Evolutionary conservation across 2,888 invertebrate species (phyloP).

Genomic region (Julus scandinavius): DNA sequence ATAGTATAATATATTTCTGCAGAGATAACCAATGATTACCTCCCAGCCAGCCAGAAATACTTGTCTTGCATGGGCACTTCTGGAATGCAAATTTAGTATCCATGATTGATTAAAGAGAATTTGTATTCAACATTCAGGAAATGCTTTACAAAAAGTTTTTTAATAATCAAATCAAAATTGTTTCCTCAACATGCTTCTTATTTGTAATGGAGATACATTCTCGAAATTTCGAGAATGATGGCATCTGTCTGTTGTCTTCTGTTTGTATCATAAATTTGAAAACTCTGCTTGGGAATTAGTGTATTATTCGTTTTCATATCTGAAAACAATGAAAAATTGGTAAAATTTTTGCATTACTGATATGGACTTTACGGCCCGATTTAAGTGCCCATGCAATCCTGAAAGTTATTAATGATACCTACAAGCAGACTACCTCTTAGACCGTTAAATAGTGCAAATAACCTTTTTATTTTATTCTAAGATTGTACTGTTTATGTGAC

Average conservation of each 20-base stretch:
- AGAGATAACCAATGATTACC: conserved; percentile 20
- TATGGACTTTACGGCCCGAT: no score
- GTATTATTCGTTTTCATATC: not conserved
- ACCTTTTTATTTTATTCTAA: conserved; percentile 27
- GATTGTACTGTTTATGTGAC: not conserved
- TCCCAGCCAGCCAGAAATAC: not conserved
- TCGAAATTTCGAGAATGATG: no score
- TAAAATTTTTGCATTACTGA: no score
- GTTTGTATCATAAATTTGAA: not conserved
- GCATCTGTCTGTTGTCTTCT: no score
- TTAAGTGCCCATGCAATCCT: conserved; percentile 32
- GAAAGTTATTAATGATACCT: not conserved
- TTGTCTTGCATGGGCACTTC: conserved; percentile 21
- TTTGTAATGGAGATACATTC: no score
- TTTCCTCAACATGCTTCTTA: no score
- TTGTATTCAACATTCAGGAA: no score
- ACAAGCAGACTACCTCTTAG: conserved; percentile 36
- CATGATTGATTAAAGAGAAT: not conserved
- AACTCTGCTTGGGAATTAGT: not conserved
- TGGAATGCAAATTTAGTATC: not conserved
- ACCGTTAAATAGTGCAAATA: conserved; percentile 42
- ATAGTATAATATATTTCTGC: conserved; percentile 29
- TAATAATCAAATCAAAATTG: not conserved
- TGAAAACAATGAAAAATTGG: no score
- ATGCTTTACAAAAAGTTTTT: not conserved